Evolutionary conservation across 2,113 vertebrate genomes (phyloP).

Genomic region (Mobula hypostoma): DNA sequence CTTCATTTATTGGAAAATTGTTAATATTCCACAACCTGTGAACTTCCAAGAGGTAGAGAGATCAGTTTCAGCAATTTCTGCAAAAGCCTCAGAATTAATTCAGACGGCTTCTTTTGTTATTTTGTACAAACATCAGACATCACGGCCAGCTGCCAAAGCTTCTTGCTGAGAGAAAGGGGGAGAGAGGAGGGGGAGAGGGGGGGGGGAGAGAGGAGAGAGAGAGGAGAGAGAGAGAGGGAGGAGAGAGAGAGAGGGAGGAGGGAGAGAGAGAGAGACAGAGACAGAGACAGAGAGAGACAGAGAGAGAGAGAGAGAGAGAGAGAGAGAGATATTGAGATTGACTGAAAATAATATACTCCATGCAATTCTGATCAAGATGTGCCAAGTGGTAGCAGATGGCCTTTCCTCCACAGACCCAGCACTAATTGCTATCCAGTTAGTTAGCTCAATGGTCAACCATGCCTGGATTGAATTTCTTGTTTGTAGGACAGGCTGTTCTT

Average conservation of each 20-base stretch:
- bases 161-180: neutral
- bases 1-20: neutral
- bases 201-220: no score
- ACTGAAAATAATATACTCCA: conserved; percentile 47
- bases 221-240: no score
- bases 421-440: conserved; percentile 46
- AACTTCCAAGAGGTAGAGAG: neutral
- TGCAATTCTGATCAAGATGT: conserved; percentile 39
- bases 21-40: neutral
- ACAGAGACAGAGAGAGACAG: no score
- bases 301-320: no score
- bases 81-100: conserved; percentile 25
- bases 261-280: no score
- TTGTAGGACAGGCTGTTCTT: conserved; percentile 49
- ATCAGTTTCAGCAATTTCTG: neutral
- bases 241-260: no score
- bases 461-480: conserved; percentile 55
- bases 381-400: conserved; percentile 57
- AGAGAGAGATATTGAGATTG: neutral
- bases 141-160: neutral
- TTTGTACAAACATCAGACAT: neutral
- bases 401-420: conserved; percentile 27
- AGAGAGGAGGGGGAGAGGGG: no score
- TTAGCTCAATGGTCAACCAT: conserved; percentile 48
- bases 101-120: neutral